These are phyloP conservation scores for Eupithecia centaureata DNA, from an alignment of 2,888 invertebrate genomes.

Conservation along the genomic window DNA sequence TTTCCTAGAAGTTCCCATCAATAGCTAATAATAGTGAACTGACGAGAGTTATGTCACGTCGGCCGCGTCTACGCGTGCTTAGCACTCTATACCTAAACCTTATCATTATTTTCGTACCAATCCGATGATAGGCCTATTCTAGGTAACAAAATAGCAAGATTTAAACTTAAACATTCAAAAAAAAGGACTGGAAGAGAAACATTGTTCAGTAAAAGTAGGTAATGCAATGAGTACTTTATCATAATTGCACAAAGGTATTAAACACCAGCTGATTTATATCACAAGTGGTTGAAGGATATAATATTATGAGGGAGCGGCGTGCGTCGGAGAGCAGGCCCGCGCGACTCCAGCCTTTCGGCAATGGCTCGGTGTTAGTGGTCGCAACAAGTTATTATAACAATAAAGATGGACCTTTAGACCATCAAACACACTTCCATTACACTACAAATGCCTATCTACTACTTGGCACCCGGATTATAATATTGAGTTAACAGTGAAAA, in stretches of 20 bases:
- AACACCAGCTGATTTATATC: neutral
- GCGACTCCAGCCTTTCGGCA: too few relatives aligned
- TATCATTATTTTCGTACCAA: neutral
- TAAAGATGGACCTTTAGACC: neutral
- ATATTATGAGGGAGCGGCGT: too few relatives aligned
- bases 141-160: neutral
- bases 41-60: neutral
- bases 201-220: neutral
- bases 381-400: neutral
- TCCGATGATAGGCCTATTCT: neutral
- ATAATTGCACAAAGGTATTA: neutral
- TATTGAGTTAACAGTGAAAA: conserved; percentile 15
- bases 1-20: neutral
- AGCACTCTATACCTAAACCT: neutral
- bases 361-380: neutral
- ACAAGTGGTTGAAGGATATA: too few relatives aligned
- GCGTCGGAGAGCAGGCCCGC: neutral
- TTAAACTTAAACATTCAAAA: neutral
- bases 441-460: conserved; percentile 23
- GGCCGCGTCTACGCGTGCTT: neutral
- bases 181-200: neutral
- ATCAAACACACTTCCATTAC: too few relatives aligned
- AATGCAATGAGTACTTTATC: neutral
- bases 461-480: conserved; percentile 35
- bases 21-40: too few relatives aligned